phyloP scores from a whole-genome alignment of 1,140 invertebrate genomes.

The Panulirus ornatus region DNA sequence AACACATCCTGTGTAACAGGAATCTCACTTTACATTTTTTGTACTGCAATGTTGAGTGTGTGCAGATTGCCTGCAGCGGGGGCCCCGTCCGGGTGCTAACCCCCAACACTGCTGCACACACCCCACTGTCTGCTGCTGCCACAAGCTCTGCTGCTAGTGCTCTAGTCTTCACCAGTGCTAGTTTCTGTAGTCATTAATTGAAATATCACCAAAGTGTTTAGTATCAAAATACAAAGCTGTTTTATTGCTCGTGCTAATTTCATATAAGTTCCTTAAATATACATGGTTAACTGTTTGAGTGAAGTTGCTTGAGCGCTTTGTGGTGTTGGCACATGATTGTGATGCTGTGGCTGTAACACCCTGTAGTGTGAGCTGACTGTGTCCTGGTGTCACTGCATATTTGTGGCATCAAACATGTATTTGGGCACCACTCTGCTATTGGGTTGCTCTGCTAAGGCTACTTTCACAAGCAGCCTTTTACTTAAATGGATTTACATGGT shows the following conservation, averaged over 20 bases:
- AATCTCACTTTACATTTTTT: constrained; percentile 52
- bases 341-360: constrained; percentile 48
- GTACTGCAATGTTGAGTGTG: constrained; percentile 42
- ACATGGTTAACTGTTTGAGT: constrained; percentile 40
- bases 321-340: constrained; percentile 44
- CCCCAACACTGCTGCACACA: constrained; percentile 57
- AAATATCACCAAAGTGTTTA: constrained; percentile 25
- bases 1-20: constrained; percentile 46
- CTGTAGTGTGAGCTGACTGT: constrained; percentile 44
- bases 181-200: constrained; percentile 33
- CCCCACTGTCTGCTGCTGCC: constrained; percentile 66
- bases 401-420: constrained; percentile 33
- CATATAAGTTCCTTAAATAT: constrained; percentile 44
- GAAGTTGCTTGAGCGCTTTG: constrained; percentile 62
- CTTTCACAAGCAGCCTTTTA: constrained; percentile 40
- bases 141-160: constrained; percentile 68
- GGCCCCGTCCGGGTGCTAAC: constrained; percentile 43
- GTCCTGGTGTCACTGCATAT: constrained; percentile 33
- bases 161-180: constrained; percentile 55
- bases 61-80: constrained; percentile 46
- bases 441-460: constrained; percentile 34
- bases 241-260: constrained; percentile 39
- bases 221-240: constrained; percentile 23
- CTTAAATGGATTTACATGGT: constrained; percentile 15
- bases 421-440: constrained; percentile 12